Evolutionary conservation across 2,888 invertebrate genomes (phyloP).

Genomic region (Euclidia mi): DNA sequence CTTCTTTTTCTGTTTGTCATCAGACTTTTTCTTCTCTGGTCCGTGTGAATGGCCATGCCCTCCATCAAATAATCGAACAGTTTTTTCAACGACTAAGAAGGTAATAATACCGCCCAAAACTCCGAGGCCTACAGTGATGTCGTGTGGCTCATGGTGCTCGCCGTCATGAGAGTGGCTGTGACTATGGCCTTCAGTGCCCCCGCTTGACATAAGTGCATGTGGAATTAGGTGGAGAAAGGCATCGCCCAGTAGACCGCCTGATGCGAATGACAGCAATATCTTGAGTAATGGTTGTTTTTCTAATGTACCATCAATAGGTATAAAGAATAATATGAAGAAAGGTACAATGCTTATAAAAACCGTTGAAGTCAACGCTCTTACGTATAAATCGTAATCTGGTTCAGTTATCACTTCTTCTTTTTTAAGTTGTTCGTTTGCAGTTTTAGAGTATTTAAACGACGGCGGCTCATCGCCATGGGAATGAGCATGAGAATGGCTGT

Average conservation of each 20-base stretch:
- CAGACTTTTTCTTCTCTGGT: constrained; percentile 79
- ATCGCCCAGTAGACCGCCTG: constrained; percentile 98
- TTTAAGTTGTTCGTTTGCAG: constrained; percentile 87
- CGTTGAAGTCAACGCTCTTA: constrained; percentile 97
- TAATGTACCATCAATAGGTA: constrained; percentile 96
- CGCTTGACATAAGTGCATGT: constrained; percentile 92
- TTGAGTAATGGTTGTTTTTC: constrained; percentile 97
- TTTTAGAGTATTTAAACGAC: constrained; percentile 95
- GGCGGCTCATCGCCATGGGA: constrained; percentile 90
- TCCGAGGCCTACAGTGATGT: constrained; percentile 98
- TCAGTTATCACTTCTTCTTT: constrained; percentile 81
- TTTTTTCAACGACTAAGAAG: constrained; percentile 98
- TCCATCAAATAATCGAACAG: constrained; percentile 96
- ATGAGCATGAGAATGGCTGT: constrained; percentile 81
- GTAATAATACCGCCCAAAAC: constrained; percentile 98
- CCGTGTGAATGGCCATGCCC: constrained; percentile 94
- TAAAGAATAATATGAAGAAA: constrained; percentile 97
- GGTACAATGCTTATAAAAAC: constrained; percentile 98
- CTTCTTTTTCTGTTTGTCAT: constrained; percentile 79
- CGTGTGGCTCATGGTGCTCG: constrained; percentile 90
- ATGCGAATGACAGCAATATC: constrained; percentile 97
- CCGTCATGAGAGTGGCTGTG: constrained; percentile 85
- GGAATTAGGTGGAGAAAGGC: constrained; percentile 99
- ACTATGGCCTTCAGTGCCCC: constrained; percentile 83
- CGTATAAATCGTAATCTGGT: constrained; percentile 90